Evolutionary conservation across 92 coral and sea anemone species (phyloP), one percentile per base, ranked within the genome.

Genomic region (Palythoa heliodiscus): DNA sequence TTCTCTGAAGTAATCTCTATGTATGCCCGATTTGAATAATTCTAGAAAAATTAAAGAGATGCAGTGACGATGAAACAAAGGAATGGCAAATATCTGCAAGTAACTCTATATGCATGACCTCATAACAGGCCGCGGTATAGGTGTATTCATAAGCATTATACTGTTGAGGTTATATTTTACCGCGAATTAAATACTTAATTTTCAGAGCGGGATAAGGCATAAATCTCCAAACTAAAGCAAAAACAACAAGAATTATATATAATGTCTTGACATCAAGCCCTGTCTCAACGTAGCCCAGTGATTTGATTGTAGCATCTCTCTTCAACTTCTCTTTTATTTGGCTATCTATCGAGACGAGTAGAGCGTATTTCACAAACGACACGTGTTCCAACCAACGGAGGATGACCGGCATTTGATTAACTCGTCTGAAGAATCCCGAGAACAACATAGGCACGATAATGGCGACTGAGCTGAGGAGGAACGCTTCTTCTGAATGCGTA

Each of bases 361-460:
- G 40, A 11, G 84, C 84, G 48, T 80, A 80, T 47, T 80, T 80
- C 13, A 80, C 74, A 24, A 64, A 80, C 6, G 84, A 80, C 47
- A 80, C 73, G 84, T 80, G 84, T 22, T 80, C 84, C 74, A 80
- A 24, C 84, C 84, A 80, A 2, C 73, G 84, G 20, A 80, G 58
- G 16, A 80, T 58, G 14, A 12, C 52, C 1, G 84, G 84, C 84
- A 80, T 80, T 43, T 67, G 60, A 29, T 80, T 80, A 1, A 80
- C 39, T 67, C 84, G 60, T 66, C 84, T 66, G 84, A 80, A 80
- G 84, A 80, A 80, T 22, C 84, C 84, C 3, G 84, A 80, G 40
- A 80, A 80, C 48, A 80, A 25, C 72, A 80, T 80, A 3, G 84
- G 84, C 11, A 80, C 84, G 15, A 64, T 11, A 37, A 80, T 24